Base-by-base conservation (phyloP, 2,113 vertebrate species). In the Galbula dea region DNA sequence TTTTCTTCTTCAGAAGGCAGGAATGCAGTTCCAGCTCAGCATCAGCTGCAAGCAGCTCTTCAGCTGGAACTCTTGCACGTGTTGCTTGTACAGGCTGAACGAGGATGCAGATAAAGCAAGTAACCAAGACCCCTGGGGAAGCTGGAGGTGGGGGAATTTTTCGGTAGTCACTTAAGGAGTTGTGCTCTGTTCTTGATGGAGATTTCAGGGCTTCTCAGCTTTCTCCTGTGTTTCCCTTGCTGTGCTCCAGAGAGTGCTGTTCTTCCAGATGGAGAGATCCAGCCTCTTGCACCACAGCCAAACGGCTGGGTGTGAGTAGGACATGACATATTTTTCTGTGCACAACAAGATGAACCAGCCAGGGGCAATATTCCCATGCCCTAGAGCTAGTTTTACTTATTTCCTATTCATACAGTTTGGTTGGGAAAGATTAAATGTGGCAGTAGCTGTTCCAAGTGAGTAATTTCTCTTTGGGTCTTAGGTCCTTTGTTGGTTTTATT, bases 201-300 rank as follows among this genome's bases (percentile, higher is more conserved):
- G 14, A 36, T 66, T 84, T 89, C 10, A 29, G 48, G 68, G 30
- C 45, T 73, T 62, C 41, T 16, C 11, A 5, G 32, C 58, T 68
- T 91, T 71, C 43, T 87, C 41, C 72, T 92, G 93, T 32, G 5
- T 46, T 95, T 94, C 80, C 87, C 66, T 48, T 34, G 6, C n/a
- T 66, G 80, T 94, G 77, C 97, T 92, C 96, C 96, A 98, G 97
- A 91, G 97, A 97, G 97, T 96, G 96, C 96, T 96, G 23, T 90
- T 86, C 39, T 89, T 85, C 36, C 45, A 78, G 81, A 54, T 0
- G 24, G 87, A 89, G 80, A 65, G 18, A 43, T 85, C 69, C 76
- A 76, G 72, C 62, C 83, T n/a, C 58, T 43, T 49, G 63, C 75
- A 89, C 61, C 24, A 8, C 19, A 68, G 72, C 67, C 85, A 74